phyloP scores from a whole-genome alignment of 2,113 vertebrate genomes.

The Rostratula benghalensis region DNA sequence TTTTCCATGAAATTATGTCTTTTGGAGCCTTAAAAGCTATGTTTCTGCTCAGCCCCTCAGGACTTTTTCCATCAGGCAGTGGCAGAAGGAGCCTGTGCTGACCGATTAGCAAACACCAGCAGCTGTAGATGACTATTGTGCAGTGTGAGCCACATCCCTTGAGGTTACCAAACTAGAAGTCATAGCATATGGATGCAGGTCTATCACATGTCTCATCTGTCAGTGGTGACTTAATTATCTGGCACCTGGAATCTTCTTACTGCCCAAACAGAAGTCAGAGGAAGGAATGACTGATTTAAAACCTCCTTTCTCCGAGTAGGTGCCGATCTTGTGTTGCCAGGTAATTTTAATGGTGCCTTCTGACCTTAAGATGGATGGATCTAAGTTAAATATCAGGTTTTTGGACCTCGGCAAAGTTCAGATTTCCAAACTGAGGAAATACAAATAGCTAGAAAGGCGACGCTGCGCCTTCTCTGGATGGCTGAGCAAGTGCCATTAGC shows the following conservation, averaged over 20 bases:
- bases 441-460: conserved; percentile 37
- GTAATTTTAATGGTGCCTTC: conserved; percentile 23
- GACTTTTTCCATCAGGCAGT: not conserved
- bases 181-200: not conserved
- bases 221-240: conserved; percentile 33
- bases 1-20: not conserved
- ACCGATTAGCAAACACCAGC: not conserved
- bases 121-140: not conserved
- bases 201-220: conserved; percentile 45
- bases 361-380: conserved; percentile 40
- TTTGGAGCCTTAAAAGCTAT: not conserved
- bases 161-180: not conserved
- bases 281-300: conserved; percentile 55
- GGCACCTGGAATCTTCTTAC: conserved; percentile 3
- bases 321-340: not conserved
- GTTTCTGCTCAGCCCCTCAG: not conserved
- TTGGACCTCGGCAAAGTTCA: conserved; percentile 57
- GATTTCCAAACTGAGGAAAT: conserved; percentile 51
- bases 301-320: not conserved
- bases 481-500: conserved; percentile 63
- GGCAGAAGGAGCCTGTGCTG: not conserved
- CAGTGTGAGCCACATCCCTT: not conserved
- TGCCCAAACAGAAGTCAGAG: not conserved
- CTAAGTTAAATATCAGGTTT: conserved; percentile 44
- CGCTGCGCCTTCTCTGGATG: conserved; percentile 22